Evolutionary conservation across 2,113 vertebrate genomes (phyloP), one percentile per base, ranked within the genome.

Genomic region (Coptodon bakossiorum): DNA sequence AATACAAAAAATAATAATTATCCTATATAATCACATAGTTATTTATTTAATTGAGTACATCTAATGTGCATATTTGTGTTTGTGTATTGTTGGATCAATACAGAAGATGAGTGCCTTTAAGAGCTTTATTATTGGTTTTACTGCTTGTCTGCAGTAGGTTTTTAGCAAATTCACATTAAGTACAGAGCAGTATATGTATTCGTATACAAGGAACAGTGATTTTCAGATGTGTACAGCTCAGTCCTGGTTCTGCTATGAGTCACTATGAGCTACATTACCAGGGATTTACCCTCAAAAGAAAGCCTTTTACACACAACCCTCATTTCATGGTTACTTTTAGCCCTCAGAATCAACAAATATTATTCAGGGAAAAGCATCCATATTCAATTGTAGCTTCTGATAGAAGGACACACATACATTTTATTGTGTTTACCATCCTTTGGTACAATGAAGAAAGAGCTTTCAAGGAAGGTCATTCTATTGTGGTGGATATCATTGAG

Each of bases 141-240:
- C 85, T 92, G 92, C 88, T 93, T 91, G 89, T 92, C 87, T 94
- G 90, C 82, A 88, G 89, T 92, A 92, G 71, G 92, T 94, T 91
- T 93, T 91, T 92, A 87, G 90, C 88, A 89, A 95, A 95, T 95
- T 95, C 91, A 95, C 95, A 96, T 92, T 59, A 93, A 82, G 93
- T 95, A 94, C 92, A 88, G 89, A 93, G 94, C 92, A 96, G 90
- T 94, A 92, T 91, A 95, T 92, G 86, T 86, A 90, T 94, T 92
- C 86, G 93, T 94, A 94, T 94, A 96, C 88, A 94, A 88, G 89
- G 81, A 95, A 95, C 94, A 95, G 63, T 89, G 88, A 90, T 91
- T 88, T 43, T 89, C 40, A 88, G 16, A 88, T 91, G 85, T 91
- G 59, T 93, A 94, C 90, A 94, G 19, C 91, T 90, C 89, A 80